Conservation (phyloP, 2,113 vertebrate species). For the Corapipo altera region DNA sequence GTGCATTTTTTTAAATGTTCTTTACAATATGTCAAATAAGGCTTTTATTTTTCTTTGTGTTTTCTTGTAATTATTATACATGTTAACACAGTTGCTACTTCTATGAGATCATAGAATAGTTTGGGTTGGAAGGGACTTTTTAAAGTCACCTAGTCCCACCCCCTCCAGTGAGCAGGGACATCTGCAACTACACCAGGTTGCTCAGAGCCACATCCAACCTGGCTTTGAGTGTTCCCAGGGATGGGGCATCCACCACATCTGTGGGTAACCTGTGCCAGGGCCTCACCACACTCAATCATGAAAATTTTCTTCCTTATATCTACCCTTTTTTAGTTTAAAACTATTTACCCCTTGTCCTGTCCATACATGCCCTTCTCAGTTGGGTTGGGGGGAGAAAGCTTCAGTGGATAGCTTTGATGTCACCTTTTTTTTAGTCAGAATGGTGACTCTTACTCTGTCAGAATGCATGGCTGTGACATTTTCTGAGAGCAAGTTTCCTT, state of each 20-base stretch:
- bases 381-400: neutral
- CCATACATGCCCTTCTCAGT: too few species aligned
- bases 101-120: neutral
- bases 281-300: neutral
- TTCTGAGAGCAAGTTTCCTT: neutral
- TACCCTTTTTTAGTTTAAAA: neutral
- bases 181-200: neutral
- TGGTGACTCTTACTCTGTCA: neutral
- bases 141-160: neutral
- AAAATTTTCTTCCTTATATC: neutral
- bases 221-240: neutral
- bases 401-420: neutral
- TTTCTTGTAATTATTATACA: neutral
- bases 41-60: neutral
- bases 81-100: neutral
- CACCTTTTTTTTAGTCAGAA: neutral
- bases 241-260: neutral
- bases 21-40: neutral
- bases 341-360: neutral
- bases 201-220: neutral
- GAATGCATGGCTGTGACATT: neutral
- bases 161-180: neutral
- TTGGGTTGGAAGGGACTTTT: neutral
- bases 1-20: neutral
- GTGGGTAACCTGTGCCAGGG: neutral